Conservation (phyloP, 2,797 vertebrate species). For the Tiaroga cobitis region DNA sequence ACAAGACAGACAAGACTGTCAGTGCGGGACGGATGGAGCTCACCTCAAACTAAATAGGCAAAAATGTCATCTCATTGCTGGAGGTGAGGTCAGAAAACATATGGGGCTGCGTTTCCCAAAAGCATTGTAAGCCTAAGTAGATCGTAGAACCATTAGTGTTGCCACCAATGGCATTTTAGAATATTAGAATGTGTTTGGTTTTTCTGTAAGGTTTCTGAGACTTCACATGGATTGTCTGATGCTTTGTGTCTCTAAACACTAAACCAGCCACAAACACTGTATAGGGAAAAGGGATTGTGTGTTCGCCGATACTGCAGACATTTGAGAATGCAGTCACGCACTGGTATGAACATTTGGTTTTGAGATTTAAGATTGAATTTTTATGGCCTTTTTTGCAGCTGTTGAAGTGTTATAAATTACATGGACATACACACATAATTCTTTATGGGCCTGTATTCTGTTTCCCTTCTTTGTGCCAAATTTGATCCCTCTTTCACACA, state of each 20-base stretch:
- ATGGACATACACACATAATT: constrained; percentile 11
- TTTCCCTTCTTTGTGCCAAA: neutral
- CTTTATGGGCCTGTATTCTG: constrained; percentile 16
- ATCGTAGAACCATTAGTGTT: neutral
- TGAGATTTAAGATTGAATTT: constrained; percentile 26
- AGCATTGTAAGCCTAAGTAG: neutral
- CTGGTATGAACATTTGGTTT: constrained; percentile 41
- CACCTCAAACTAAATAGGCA: neutral
- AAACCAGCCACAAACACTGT: neutral
- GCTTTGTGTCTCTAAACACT: constrained; percentile 12
- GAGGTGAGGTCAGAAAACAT: neutral
- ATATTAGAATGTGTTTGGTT: constrained; percentile 4
- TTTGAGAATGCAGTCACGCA: constrained; percentile 1
- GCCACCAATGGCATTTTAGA: neutral
- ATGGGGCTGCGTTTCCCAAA: neutral
- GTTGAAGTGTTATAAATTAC: constrained; percentile 47
- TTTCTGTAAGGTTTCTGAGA: neutral
- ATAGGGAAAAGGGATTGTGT: neutral
- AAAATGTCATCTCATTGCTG: neutral
- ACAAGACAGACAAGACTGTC: too few relatives aligned
- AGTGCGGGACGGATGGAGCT: neutral
- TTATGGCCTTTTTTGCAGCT: constrained; percentile 44
- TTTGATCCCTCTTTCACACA: neutral
- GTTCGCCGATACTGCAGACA: constrained; percentile 5
- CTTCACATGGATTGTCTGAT: neutral